Evolutionary conservation across 1,140 invertebrate species (phyloP).

Genomic region (Nautilus pompilius): DNA sequence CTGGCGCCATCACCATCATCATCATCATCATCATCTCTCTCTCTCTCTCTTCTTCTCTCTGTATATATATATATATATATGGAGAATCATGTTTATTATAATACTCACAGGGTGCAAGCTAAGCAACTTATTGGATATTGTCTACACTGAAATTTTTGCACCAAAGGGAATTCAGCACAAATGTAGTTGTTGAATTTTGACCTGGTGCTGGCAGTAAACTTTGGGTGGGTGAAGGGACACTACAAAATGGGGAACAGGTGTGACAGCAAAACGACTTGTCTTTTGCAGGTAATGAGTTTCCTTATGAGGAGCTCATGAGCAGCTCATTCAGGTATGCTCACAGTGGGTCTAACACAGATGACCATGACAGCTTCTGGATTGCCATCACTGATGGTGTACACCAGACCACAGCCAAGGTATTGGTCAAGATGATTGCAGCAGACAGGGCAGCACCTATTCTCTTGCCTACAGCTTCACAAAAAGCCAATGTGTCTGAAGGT

Average conservation of each 20-base stretch:
- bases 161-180: background rate
- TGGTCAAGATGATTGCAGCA: slow-evolving; percentile 21
- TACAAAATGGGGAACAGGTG: background rate
- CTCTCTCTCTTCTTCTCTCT: too few species aligned
- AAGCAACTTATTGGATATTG: background rate
- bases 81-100: too few species aligned
- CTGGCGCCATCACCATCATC: too few species aligned
- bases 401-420: slow-evolving; percentile 15
- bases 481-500: slow-evolving; percentile 38
- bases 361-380: slow-evolving; percentile 29
- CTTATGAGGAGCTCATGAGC: slow-evolving; percentile 28
- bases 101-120: too few species aligned
- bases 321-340: slow-evolving; percentile 39
- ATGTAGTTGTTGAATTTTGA: background rate
- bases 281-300: slow-evolving; percentile 32
- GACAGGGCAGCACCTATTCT: slow-evolving; percentile 30
- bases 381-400: slow-evolving; percentile 33
- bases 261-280: background rate
- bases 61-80: too few species aligned
- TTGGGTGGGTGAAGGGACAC: background rate
- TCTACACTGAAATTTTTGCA: background rate
- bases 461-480: slow-evolving; percentile 23
- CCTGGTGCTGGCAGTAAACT: background rate
- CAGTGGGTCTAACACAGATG: slow-evolving; percentile 15
- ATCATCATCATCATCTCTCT: too few species aligned